Evolutionary conservation across 2,113 vertebrate species (phyloP), one percentile per base, ranked within the genome.

Genomic region (Hassar affinis): DNA sequence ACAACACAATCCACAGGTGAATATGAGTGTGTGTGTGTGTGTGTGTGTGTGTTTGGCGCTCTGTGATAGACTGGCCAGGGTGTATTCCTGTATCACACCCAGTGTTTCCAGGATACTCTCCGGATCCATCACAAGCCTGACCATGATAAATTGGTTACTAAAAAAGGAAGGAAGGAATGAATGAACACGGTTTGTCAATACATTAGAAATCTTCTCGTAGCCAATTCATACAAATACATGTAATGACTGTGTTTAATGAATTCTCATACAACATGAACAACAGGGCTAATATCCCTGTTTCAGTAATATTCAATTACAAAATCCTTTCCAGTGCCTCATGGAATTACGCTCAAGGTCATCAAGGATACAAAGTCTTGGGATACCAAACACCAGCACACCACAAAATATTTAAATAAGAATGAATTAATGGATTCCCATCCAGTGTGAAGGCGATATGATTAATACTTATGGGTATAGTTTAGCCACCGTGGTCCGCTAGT

Each of bases 401-500:
- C 47, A 87, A 85, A 82, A 90, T 75, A 82, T 90, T 90, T 92
- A 85, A 91, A 83, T 84, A 90, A 89, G 88, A 90, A 85, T 72
- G 79, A 81, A 87, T 87, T 88, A 90, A 89, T 86, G 89, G 83
- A 88, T 91, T 86, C 87, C 81, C 84, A 91, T 88, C 66, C 79
- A 38, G 68, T 79, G 76, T 49, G 79, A 90, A 74, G 89, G 90
- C 84, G 77, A 90, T 88, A 88, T 90, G 90, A 93, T 90, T 92
- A 92, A 92, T 89, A 92, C 85, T 85, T 89, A 85, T 83, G 88
- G 88, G 86, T 88, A 90, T 91, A 92, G 89, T 92, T 92, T 87
- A 92, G 91, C 88, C 85, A 88, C 92, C 89, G 62, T 82, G 86
- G 86, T 86, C 86, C 85, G 89, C 38, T 88, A 88, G 88, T 82